Percentiles rank a stretch among this genome's conserved stretches.
Evolutionary conservation across 2,888 invertebrate species (phyloP).

Genomic region (Agriotes lineatus): DNA sequence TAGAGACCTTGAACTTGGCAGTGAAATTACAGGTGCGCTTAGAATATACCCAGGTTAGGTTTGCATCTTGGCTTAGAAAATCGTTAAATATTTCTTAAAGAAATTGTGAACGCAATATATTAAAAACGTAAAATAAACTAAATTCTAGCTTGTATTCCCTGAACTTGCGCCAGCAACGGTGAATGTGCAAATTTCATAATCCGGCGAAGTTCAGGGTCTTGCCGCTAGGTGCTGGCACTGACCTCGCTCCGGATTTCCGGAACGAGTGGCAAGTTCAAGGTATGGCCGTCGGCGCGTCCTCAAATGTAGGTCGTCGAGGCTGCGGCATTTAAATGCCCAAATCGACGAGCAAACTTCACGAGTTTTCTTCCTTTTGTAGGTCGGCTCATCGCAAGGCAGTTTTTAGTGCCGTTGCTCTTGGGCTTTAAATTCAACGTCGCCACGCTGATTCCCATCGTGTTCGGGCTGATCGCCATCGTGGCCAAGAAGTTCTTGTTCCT

Average conservation of each 20-base stretch:
- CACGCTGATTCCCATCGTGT: slow-evolving; percentile 79
- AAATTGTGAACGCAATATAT: too few relatives aligned
- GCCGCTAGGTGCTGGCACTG: not conserved
- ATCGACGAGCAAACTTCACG: not conserved
- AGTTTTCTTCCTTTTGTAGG: slow-evolving; percentile 31
- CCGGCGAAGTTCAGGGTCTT: not conserved
- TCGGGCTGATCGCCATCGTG: slow-evolving; percentile 77
- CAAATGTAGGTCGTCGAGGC: slow-evolving; percentile 21
- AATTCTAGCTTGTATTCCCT: too few relatives aligned
- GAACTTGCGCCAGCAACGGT: not conserved
- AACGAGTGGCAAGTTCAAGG: slow-evolving; percentile 39
- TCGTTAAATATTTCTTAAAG: too few relatives aligned
- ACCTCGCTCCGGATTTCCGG: slow-evolving; percentile 8
- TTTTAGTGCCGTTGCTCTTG: slow-evolving; percentile 81
- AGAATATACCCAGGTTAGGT: slow-evolving; percentile 2
- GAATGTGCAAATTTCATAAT: not conserved
- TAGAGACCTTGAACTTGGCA: slow-evolving; percentile 45
- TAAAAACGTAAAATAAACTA: too few relatives aligned
- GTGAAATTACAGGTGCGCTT: not conserved
- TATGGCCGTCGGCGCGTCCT: slow-evolving; percentile 31
- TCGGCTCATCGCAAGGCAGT: slow-evolving; percentile 74
- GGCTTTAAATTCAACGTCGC: slow-evolving; percentile 85
- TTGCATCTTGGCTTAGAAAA: slow-evolving; percentile 27
- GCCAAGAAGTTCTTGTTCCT: slow-evolving; percentile 84
- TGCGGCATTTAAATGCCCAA: not conserved